These are phyloP conservation scores for Caenorhabditis sp. DNA, from an alignment of 2,888 invertebrate species.

Conservation along the genomic window DNA sequence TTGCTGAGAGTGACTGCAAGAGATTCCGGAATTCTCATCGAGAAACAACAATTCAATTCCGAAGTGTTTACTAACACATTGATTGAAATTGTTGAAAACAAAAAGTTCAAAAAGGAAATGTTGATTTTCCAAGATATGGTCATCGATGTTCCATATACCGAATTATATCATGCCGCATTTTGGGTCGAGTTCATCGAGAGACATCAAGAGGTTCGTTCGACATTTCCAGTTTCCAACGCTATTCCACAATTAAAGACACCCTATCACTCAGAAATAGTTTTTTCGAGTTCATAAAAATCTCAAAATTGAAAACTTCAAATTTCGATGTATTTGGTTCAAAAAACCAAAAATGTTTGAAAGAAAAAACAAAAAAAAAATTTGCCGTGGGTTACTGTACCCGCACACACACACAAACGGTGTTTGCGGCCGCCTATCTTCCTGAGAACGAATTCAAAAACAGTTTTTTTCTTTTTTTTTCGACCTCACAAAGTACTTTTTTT, in stretches of 20 bases:
- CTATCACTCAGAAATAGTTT: background rate
- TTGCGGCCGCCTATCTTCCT: too few relatives aligned
- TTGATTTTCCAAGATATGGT: constrained; percentile 70
- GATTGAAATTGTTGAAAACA: constrained; percentile 37
- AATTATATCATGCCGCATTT: constrained; percentile 70
- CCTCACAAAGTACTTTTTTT: too few relatives aligned
- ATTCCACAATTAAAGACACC: background rate
- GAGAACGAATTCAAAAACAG: too few relatives aligned
- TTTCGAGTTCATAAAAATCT: too few relatives aligned
- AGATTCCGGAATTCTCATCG: constrained; percentile 64
- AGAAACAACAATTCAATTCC: constrained; percentile 40
- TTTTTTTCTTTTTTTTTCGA: too few relatives aligned
- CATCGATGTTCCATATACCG: constrained; percentile 70
- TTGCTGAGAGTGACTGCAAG: constrained; percentile 60
- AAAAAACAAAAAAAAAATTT: too few relatives aligned
- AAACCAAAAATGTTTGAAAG: too few relatives aligned
- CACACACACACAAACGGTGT: too few relatives aligned
- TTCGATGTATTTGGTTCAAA: too few relatives aligned
- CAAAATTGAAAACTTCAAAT: too few relatives aligned
- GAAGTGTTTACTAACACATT: constrained; percentile 42
- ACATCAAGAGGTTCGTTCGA: constrained; percentile 67
- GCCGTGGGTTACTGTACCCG: too few relatives aligned
- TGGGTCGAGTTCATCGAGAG: constrained; percentile 71
- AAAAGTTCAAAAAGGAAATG: constrained; percentile 64
- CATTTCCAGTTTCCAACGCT: too few relatives aligned